These are phyloP conservation scores for Pseudoips prasinana DNA, from an alignment of 2,888 invertebrate genomes.

Conservation along the genomic window DNA sequence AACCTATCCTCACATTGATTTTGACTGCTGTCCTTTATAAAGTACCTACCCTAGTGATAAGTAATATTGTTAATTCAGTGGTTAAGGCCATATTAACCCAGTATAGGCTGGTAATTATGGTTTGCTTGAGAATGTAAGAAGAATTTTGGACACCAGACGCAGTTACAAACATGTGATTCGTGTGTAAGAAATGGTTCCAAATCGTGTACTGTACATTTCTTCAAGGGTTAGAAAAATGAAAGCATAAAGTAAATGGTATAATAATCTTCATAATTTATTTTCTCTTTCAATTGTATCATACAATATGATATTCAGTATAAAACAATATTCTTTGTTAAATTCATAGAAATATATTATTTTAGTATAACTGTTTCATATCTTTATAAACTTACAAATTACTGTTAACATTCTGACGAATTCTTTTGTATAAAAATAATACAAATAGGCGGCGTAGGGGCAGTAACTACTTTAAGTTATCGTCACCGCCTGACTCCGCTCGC, in stretches of 20 bases:
- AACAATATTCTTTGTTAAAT: slow-evolving; percentile 82
- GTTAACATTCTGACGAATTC: slow-evolving; percentile 79
- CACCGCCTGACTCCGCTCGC: slow-evolving; percentile 42
- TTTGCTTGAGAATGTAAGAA: too few relatives aligned
- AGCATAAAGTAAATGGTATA: slow-evolving; percentile 70
- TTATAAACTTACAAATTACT: slow-evolving; percentile 80
- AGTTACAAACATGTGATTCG: too few relatives aligned
- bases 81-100: too few relatives aligned
- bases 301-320: slow-evolving; percentile 80
- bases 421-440: slow-evolving; percentile 79
- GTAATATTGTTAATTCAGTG: too few relatives aligned
- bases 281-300: slow-evolving; percentile 71
- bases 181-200: too few relatives aligned
- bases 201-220: too few relatives aligned
- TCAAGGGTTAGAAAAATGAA: slow-evolving; percentile 47
- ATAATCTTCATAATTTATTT: slow-evolving; percentile 81
- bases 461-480: slow-evolving; percentile 16
- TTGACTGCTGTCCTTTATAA: too few relatives aligned
- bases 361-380: slow-evolving; percentile 77
- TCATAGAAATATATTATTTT: slow-evolving; percentile 82
- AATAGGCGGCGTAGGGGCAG: slow-evolving; percentile 43
- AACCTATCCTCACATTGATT: too few relatives aligned
- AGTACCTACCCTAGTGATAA: too few relatives aligned
- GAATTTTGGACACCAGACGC: too few relatives aligned
- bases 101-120: too few relatives aligned